phyloP scores from a whole-genome alignment of 2,888 invertebrate species.

The Ichneumoninae sp. region DNA sequence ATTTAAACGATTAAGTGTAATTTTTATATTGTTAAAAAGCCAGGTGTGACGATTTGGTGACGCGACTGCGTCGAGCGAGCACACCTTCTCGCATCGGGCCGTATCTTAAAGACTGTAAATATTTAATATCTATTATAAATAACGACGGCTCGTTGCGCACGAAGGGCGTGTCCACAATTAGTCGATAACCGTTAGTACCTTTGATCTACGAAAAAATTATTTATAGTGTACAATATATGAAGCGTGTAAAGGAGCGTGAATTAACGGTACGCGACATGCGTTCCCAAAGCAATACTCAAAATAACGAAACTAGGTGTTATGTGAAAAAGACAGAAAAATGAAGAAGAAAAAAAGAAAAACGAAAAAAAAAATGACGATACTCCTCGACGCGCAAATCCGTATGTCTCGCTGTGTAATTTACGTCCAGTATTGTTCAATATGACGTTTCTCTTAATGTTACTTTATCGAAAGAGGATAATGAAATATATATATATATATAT shows the following conservation, averaged over 20 bases:
- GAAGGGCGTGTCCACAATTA: conserved; percentile 30
- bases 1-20: conserved; percentile 38
- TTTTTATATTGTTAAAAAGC: conserved; percentile 6
- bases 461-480: conserved; percentile 35
- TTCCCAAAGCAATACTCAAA: conserved; percentile 62
- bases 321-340: conserved; percentile 24
- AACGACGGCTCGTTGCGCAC: conserved; percentile 23
- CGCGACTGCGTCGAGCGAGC: conserved; percentile 34
- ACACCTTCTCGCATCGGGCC: conserved; percentile 35
- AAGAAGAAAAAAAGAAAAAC: background rate
- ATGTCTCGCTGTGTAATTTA: conserved; percentile 58
- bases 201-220: conserved; percentile 53
- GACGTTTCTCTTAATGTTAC: conserved; percentile 47
- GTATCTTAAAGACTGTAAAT: conserved; percentile 66
- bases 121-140: conserved; percentile 43
- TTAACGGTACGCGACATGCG: conserved; percentile 51
- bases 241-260: conserved; percentile 45
- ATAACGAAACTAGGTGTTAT: conserved; percentile 50
- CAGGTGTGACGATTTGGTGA: conserved; percentile 34
- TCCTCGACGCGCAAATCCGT: conserved; percentile 30
- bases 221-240: conserved; percentile 56
- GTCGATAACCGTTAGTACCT: conserved; percentile 64
- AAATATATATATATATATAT: conserved; percentile 51
- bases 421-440: conserved; percentile 65
- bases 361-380: conserved; percentile 24